Conservation (phyloP, 2,797 vertebrate species). For the Gadopsis marmoratus region DNA sequence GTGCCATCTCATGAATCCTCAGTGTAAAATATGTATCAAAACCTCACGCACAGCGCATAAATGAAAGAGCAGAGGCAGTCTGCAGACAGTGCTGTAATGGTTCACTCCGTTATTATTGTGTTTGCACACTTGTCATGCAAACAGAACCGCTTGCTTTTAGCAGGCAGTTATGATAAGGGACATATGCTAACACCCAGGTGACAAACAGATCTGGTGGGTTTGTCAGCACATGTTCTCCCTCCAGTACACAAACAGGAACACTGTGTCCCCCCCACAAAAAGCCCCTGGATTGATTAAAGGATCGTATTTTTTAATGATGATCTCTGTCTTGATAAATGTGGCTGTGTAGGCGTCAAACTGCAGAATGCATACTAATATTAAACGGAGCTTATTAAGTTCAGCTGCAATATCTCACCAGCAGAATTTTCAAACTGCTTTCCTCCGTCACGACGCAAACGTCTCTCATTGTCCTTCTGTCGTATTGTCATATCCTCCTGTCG, state of each 20-base stretch:
- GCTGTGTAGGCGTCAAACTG: conserved; percentile 11
- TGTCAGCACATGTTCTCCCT: not conserved
- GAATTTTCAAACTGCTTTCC: not conserved
- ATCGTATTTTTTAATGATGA: not conserved
- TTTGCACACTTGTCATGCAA: conserved; percentile 26
- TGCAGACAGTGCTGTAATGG: not conserved
- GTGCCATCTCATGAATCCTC: not conserved
- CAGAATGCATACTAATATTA: conserved; percentile 38
- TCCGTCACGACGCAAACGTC: not conserved
- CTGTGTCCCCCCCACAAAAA: not conserved
- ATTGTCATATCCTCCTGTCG: conserved; percentile 10
- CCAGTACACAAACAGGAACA: not conserved
- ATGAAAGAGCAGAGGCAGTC: not conserved
- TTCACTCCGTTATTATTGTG: not conserved
- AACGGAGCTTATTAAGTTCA: conserved; percentile 32
- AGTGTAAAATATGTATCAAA: not conserved
- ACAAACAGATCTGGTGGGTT: not conserved
- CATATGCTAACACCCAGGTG: not conserved
- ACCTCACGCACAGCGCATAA: too few relatives aligned
- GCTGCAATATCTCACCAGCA: conserved; percentile 15
- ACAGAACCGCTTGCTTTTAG: conserved; percentile 14
- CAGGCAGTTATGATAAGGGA: not conserved
- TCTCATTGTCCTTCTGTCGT: conserved; percentile 16
- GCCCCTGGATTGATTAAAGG: not conserved
- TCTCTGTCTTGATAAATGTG: conserved; percentile 4